Conservation (phyloP, 2,797 vertebrate species). For the Hippopotamyrus pictus region DNA sequence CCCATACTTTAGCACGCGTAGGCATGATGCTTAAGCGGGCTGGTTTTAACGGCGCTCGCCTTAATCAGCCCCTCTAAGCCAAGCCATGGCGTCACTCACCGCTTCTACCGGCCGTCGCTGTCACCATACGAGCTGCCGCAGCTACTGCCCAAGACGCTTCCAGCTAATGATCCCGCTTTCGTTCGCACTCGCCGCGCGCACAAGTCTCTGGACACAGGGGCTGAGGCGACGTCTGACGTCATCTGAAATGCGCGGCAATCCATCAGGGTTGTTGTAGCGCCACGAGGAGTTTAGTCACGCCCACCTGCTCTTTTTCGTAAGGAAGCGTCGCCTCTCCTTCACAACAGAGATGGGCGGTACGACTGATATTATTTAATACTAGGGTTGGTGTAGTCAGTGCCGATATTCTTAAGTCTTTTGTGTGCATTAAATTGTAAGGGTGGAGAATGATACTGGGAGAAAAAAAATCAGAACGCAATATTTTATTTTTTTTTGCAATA, state of each 20-base stretch:
- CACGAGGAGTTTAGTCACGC: neutral
- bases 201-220: neutral
- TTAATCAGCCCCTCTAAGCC: neutral
- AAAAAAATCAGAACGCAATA: neutral
- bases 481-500: neutral
- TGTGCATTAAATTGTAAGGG: neutral
- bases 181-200: neutral
- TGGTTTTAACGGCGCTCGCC: neutral
- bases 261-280: neutral
- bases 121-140: neutral
- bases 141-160: slow-evolving; percentile 3
- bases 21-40: neutral
- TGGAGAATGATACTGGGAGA: neutral
- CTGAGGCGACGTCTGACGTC: slow-evolving; percentile 12
- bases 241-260: slow-evolving; percentile 18
- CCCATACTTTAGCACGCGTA: neutral
- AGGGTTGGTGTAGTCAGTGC: neutral
- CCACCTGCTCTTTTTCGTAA: neutral
- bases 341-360: neutral
- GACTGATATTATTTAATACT: neutral
- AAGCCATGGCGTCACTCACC: slow-evolving; percentile 17
- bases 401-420: neutral
- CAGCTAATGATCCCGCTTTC: neutral
- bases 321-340: neutral
- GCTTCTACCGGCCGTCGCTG: neutral